Base-by-base conservation (phyloP, 2,113 vertebrate genomes). In the Cromileptes altivelis region DNA sequence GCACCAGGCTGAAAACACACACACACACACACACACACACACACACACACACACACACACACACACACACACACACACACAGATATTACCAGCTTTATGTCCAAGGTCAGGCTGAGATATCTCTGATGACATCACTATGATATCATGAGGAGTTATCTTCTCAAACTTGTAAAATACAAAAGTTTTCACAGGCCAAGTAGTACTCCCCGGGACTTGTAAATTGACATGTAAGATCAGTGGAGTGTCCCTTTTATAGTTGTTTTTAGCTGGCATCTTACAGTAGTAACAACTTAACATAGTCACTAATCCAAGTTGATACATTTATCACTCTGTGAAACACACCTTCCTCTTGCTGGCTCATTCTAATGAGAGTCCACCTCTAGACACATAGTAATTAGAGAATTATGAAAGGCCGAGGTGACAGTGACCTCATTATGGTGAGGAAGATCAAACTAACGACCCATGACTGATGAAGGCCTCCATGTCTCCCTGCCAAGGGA, bases 401-500 rank as follows among this genome's bases (percentile, higher is more conserved):
- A 91, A 92, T 92, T 88, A 89, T 82, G 79, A 89, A 85, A 85
- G 90, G 90, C 78, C 4, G 84, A 88, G 89, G 91, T 93, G 91
- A 93, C 89, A 87, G 69, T 83, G 89, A 94, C 92, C 92, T 93
- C 91, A 93, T 93, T 93, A 93, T 73, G 58, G 82, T 23, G 87
- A 79, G 82, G 83, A 82, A 69, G 85, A 89, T 93, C 89, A 90
- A 84, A 85, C 87, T 93, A 94, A 94, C 13, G 81, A 92, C 88
- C 93, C 91, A 3, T 91, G 90, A 92, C 93, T 89, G 91, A 93
- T 94, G 92, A 82, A 62, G 91, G 92, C 78, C 78, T 68, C 85
- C 68, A 19, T 61, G 69, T 58, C 80, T 67, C 47, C 68, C 57
- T 3, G 14, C 70, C 45, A 6, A 62, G 75, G 57, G 52, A 82